These are phyloP conservation scores for Julus scandinavius DNA, from an alignment of 2,888 invertebrate genomes.

Conservation along the genomic window DNA sequence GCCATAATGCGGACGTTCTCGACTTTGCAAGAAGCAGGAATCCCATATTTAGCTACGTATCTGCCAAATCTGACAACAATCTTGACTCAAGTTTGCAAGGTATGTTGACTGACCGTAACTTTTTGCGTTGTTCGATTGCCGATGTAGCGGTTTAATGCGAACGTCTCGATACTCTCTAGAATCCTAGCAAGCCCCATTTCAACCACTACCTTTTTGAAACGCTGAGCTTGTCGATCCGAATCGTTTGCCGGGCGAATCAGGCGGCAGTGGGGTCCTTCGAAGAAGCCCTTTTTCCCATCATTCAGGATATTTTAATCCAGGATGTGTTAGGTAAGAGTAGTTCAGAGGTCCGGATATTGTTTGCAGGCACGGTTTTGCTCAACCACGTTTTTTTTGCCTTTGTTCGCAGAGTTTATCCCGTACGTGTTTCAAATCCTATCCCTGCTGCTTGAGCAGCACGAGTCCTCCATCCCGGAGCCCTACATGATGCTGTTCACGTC, in stretches of 20 bases:
- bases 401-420: conserved; percentile 87
- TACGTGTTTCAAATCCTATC: conserved; percentile 98
- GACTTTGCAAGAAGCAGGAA: conserved; percentile 80
- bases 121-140: conserved; percentile 19
- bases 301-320: conserved; percentile 92
- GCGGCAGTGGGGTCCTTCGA: conserved; percentile 83
- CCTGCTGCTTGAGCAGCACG: conserved; percentile 78
- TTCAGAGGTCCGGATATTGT: conserved; percentile 49
- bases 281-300: conserved; percentile 91
- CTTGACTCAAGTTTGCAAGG: conserved; percentile 80
- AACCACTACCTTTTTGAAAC: conserved; percentile 99
- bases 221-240: conserved; percentile 76
- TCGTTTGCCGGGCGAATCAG: conserved; percentile 85
- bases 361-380: neutral
- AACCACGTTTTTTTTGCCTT: conserved; percentile 57
- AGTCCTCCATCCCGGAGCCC: conserved; percentile 74
- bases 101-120: neutral
- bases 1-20: conserved; percentile 91
- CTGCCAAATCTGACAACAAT: conserved; percentile 87
- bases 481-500: conserved; percentile 92
- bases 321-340: conserved; percentile 81
- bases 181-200: conserved; percentile 81
- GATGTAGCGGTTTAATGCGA: neutral
- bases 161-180: conserved; percentile 46
- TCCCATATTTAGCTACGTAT: conserved; percentile 82